Base-by-base conservation (phyloP, 2,797 vertebrate species). In the Ctenochaetus hawaiiensis region DNA sequence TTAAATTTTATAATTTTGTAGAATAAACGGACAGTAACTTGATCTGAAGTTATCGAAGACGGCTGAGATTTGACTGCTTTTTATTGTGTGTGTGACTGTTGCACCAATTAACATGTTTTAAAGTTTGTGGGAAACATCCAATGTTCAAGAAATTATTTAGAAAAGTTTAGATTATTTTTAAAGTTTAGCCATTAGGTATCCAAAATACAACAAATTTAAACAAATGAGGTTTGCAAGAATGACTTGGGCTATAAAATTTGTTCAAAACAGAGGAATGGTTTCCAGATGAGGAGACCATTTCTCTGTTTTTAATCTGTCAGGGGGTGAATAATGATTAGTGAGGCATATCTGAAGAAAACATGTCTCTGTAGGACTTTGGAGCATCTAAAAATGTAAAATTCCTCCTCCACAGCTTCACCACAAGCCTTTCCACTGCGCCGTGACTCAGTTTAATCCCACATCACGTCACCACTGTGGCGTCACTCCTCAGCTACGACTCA, bases 391-490 rank as follows among this genome's bases (percentile, higher is more conserved):
- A 52, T 44, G 49, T 44, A 37, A 30, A 30, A 30, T 2, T 30
- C 26, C 26, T 30, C 26, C 26, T 30, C 26, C 26, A 26, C 26
- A 30, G 26, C 26, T 41, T 75, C 63, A 37, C 12, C 41, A 7
- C 67, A 7, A 57, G 10, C 30, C 17, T 44, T 18, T 22, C 48
- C 2, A 17, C 51, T 78, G 49, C 44, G 26, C 22, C 37, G 8
- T 20, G 69, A 64, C 72, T 12, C 6, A 61, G 11, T 54, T 34
- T 48, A 79, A 77, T 75, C 69, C 37, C 13, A 18, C 26, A 30
- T 3, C 45, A 23, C 12, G 17, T 69, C 65, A 74, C 74, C 44
- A 2, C 49, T 4, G 39, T 34, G 43, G 67, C 39, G 34, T 8
- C 64, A 16, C 49, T 65, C 59, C 57, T 68, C 58, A 14, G 58